Evolutionary conservation across 92 coral and sea anemone species (phyloP), one percentile per base, ranked within the genome.

Genomic region (Parazoanthus atlanticus): DNA sequence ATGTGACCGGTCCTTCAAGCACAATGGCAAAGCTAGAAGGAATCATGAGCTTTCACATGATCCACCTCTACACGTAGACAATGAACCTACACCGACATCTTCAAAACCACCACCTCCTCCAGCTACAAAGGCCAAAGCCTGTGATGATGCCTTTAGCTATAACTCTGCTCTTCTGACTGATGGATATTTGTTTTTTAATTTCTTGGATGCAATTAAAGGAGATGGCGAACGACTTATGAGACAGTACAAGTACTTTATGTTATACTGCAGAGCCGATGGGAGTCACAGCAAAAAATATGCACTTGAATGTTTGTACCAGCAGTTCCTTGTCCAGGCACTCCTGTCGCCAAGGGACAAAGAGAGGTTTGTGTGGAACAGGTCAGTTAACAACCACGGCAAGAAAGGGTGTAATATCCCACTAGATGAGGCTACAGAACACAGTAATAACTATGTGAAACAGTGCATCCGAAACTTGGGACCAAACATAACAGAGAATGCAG

Each of bases 181-280:
- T 49, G 92, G 95, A 40, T 81, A 88, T 56, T 43, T 91, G 16
- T 93, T 91, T 78, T 69, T 65, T 36, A 93, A 91, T 75, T 91
- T 93, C 76, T 89, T 93, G 66, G 93, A 93, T 88, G 95, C 93
- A 25, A 76, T 91, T 43, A 88, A 93, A 76, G 95, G 93, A 28
- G 93, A 93, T 89, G 95, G 95, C 26, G 82, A 61, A 9, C 70
- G 93, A 43, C 85, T 89, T 54, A 93, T 93, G 89, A 91, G 93
- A 78, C 95, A 91, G 54, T 91, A 81, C 82, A 93, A 91, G 89
- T 89, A 91, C 91, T 84, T 91, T 21, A 32, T 91, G 74, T 78
- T 93, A 70, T 89, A 87, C 67, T 87, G 91, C 91, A 86, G 84
- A 23, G 91, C 91, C 17, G 92, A 90, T 79, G 88, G 88, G 25